A percentile compares a stretch with the other conserved stretches of the same genome.
phyloP scores from a whole-genome alignment of 2,113 vertebrate species.

The Acrocephalus arundinaceus region DNA sequence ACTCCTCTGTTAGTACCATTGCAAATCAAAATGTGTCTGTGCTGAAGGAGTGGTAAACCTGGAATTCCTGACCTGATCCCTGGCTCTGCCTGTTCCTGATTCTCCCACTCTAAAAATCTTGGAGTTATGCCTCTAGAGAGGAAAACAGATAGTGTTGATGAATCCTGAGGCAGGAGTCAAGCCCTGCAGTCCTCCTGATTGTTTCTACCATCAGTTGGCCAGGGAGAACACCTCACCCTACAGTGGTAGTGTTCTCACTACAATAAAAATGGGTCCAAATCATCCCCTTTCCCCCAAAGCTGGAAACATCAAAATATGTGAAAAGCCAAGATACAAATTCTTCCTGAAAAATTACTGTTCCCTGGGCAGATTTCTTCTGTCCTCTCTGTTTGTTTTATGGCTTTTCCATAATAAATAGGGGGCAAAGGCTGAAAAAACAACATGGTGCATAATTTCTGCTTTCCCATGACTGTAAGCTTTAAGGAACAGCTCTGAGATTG shows the following conservation, averaged over 20 bases:
- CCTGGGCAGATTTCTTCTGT: background rate
- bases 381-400: background rate
- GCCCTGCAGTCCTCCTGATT: background rate
- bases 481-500: background rate
- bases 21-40: background rate
- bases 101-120: background rate
- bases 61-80: background rate
- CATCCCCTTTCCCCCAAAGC: background rate
- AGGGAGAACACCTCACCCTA: background rate
- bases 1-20: background rate
- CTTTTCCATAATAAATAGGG: slow-evolving; percentile 19
- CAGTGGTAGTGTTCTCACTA: background rate
- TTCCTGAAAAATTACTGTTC: slow-evolving; percentile 15
- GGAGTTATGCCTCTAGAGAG: rapidly evolving
- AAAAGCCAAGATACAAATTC: background rate
- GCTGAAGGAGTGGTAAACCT: background rate
- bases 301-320: background rate
- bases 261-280: background rate
- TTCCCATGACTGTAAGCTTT: background rate
- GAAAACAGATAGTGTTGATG: background rate
- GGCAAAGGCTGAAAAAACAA: slow-evolving; percentile 36
- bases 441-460: background rate
- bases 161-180: background rate
- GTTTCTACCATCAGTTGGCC: background rate
- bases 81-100: background rate